Percentiles rank a stretch among this genome's conserved stretches.
phyloP scores from a whole-genome alignment of 2,888 invertebrate species.

The Eupithecia subfuscata region DNA sequence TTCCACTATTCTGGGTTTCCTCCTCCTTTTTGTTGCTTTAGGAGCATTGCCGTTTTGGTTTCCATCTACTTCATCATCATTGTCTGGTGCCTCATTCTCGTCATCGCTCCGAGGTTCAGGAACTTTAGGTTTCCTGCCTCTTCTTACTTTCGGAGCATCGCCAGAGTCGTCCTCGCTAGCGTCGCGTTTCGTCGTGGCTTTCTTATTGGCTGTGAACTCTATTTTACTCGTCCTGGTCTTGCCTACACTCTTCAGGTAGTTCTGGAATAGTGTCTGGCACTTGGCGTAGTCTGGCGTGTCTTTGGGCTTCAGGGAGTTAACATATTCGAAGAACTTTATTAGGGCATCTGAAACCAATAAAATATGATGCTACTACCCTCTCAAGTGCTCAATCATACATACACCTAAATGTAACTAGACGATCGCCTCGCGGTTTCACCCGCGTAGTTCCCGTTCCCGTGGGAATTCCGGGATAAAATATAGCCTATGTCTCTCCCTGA shows the following conservation, averaged over 20 bases:
- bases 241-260: constrained; percentile 86
- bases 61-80: constrained; percentile 12
- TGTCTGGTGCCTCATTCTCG: constrained; percentile 47
- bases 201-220: constrained; percentile 75
- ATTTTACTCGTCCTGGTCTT: constrained; percentile 84
- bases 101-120: constrained; percentile 12
- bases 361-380: neutral
- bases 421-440: no score
- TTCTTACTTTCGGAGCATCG: constrained; percentile 41
- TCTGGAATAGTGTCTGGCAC: constrained; percentile 86
- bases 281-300: constrained; percentile 89
- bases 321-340: constrained; percentile 86
- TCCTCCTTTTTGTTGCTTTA: constrained; percentile 35
- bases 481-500: no score
- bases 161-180: constrained; percentile 39
- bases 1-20: constrained; percentile 39
- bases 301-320: constrained; percentile 87
- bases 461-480: no score
- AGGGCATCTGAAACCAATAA: constrained; percentile 82
- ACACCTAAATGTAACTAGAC: no score
- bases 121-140: constrained; percentile 43
- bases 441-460: no score
- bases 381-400: no score
- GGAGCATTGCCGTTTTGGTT: constrained; percentile 3
- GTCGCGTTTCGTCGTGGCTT: constrained; percentile 48